These are phyloP conservation scores for Rotaria socialis DNA, from an alignment of 2,888 invertebrate genomes.

Conservation along the genomic window DNA sequence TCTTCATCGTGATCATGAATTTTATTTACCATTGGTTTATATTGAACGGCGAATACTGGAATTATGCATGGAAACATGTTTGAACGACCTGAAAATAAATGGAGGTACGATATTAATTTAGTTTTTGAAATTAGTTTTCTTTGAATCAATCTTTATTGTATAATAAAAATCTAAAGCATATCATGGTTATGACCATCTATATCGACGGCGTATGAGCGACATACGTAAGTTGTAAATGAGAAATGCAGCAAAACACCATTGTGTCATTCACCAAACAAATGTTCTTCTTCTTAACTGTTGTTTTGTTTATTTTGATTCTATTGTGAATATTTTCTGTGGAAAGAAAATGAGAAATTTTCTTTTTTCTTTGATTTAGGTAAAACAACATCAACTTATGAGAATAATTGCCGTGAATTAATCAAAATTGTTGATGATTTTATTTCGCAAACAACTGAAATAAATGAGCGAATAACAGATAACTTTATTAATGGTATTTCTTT, in stretches of 20 bases:
- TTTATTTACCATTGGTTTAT: constrained; percentile 64
- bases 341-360: too few species aligned
- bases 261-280: neutral
- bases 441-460: constrained; percentile 52
- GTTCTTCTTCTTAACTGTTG: too few species aligned
- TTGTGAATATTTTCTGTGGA: too few species aligned
- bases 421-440: constrained; percentile 65
- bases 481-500: neutral
- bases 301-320: too few species aligned
- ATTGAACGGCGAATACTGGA: constrained; percentile 65
- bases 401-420: constrained; percentile 65
- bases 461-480: constrained; percentile 28
- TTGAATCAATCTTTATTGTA: neutral
- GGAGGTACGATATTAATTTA: constrained; percentile 33
- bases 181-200: neutral
- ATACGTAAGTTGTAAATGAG: neutral
- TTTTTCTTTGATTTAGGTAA: too few species aligned
- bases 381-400: constrained; percentile 59
- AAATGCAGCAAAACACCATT: neutral
- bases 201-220: neutral
- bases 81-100: constrained; percentile 49
- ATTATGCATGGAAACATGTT: constrained; percentile 65
- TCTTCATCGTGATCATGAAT: constrained; percentile 64
- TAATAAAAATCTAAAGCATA: neutral
- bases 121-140: neutral